Evolutionary conservation across 2,888 invertebrate genomes (phyloP).

Genomic region (Zygaena filipendulae): DNA sequence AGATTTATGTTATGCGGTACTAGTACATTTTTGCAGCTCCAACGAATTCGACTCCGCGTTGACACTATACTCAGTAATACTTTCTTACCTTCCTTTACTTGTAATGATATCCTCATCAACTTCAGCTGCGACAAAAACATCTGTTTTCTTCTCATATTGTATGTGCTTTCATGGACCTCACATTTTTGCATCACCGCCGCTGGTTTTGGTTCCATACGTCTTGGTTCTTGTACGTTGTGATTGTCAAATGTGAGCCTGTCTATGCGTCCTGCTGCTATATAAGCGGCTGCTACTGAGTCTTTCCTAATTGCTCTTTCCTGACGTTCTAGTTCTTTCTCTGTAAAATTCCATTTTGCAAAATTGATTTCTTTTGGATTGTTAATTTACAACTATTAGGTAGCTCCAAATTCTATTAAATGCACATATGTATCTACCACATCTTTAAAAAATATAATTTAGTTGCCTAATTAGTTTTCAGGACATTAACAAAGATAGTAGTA

Average conservation of each 20-base stretch:
- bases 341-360: slow-evolving; percentile 15
- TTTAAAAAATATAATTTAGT: too few relatives aligned
- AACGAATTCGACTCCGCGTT: too few relatives aligned
- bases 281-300: slow-evolving; percentile 64
- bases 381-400: too few relatives aligned
- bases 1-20: too few relatives aligned
- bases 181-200: slow-evolving; percentile 11
- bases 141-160: slow-evolving; percentile 66
- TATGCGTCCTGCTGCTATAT: slow-evolving; percentile 41
- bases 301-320: slow-evolving; percentile 65
- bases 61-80: too few relatives aligned
- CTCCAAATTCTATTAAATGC: too few relatives aligned
- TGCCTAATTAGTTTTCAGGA: too few relatives aligned
- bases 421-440: too few relatives aligned
- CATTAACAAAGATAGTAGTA: too few relatives aligned
- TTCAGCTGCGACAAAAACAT: slow-evolving; percentile 70
- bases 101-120: slow-evolving; percentile 61
- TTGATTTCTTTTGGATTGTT: too few relatives aligned
- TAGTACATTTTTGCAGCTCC: too few relatives aligned
- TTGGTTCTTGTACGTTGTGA: slow-evolving; percentile 22
- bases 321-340: slow-evolving; percentile 68
- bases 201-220: slow-evolving; percentile 22
- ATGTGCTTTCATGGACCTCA: background rate
- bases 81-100: slow-evolving; percentile 69
- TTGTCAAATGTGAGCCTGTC: slow-evolving; percentile 34